A percentile compares a stretch with the other conserved stretches of the same genome.
Evolutionary conservation across 2,888 invertebrate species (phyloP).

Genomic region (Tetragonisca angustula): DNA sequence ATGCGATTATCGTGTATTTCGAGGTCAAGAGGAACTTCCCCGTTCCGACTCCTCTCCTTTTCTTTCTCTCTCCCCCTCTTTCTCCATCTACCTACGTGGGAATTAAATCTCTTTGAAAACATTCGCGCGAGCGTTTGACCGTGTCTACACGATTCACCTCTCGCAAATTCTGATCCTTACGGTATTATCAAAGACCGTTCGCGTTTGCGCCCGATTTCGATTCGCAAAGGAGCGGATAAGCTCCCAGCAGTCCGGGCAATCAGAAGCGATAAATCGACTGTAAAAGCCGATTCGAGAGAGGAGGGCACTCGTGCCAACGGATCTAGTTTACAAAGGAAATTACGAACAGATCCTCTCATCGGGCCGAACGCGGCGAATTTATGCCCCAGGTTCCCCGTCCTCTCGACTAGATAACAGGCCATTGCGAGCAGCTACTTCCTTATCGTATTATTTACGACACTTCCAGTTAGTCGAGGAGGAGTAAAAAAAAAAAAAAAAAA

Average conservation of each 20-base stretch:
- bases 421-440: constrained; percentile 67
- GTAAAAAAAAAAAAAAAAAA: neutral
- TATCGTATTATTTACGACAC: constrained; percentile 76
- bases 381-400: constrained; percentile 29
- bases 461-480: constrained; percentile 24
- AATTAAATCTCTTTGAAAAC: constrained; percentile 32
- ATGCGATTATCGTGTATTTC: constrained; percentile 54
- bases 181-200: neutral
- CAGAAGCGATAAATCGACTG: constrained; percentile 33
- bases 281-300: neutral
- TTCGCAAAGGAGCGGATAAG: constrained; percentile 15
- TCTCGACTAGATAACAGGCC: constrained; percentile 44
- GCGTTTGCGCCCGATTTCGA: neutral
- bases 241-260: neutral
- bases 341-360: constrained; percentile 49
- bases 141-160: neutral
- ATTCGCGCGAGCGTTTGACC: neutral
- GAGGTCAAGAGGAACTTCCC: constrained; percentile 20
- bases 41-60: neutral
- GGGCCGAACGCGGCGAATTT: constrained; percentile 42
- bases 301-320: constrained; percentile 7
- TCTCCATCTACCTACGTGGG: constrained; percentile 21
- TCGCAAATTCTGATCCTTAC: neutral
- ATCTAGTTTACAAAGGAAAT: constrained; percentile 48
- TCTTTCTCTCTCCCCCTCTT: too few relatives aligned